A percentile compares a stretch with the other conserved stretches of the same genome.
These are phyloP conservation scores for Anguilla marmorata DNA, from an alignment of 2,797 vertebrate species.

Conservation along the genomic window DNA sequence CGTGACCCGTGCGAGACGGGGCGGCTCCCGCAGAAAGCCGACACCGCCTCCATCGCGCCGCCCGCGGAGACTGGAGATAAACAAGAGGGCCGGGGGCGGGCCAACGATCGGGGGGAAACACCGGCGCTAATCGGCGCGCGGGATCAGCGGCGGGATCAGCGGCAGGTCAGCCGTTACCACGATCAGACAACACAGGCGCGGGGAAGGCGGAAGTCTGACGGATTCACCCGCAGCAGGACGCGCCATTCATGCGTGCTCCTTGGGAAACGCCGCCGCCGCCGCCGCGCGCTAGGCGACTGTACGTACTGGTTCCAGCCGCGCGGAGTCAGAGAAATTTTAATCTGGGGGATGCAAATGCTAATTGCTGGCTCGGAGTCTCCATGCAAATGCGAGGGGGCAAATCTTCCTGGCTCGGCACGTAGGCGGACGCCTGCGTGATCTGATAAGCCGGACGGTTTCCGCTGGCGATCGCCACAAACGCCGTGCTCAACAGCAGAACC, in stretches of 20 bases:
- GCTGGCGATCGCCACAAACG: background rate
- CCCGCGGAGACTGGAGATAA: constrained; percentile 60
- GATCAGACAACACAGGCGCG: background rate
- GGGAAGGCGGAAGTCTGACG: constrained; percentile 34
- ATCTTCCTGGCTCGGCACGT: background rate
- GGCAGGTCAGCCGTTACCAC: constrained; percentile 49
- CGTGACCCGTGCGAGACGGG: constrained; percentile 37
- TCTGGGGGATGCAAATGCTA: constrained; percentile 1
- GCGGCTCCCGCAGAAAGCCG: constrained; percentile 57
- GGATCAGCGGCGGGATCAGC: constrained; percentile 56
- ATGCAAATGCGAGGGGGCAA: background rate
- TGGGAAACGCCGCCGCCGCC: background rate
- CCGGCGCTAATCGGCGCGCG: constrained; percentile 51
- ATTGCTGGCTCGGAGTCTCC: background rate
- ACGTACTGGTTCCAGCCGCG: background rate
- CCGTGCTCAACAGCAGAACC: background rate
- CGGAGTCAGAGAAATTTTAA: background rate
- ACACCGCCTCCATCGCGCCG: constrained; percentile 55
- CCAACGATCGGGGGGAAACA: constrained; percentile 58
- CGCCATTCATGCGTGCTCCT: background rate
- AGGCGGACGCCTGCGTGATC: background rate
- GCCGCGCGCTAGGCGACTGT: background rate
- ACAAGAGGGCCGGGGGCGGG: constrained; percentile 43
- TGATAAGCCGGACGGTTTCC: background rate
- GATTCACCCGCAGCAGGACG: constrained; percentile 27